phyloP scores from a whole-genome alignment of 2,888 invertebrate species.

The Allygus modestus region DNA sequence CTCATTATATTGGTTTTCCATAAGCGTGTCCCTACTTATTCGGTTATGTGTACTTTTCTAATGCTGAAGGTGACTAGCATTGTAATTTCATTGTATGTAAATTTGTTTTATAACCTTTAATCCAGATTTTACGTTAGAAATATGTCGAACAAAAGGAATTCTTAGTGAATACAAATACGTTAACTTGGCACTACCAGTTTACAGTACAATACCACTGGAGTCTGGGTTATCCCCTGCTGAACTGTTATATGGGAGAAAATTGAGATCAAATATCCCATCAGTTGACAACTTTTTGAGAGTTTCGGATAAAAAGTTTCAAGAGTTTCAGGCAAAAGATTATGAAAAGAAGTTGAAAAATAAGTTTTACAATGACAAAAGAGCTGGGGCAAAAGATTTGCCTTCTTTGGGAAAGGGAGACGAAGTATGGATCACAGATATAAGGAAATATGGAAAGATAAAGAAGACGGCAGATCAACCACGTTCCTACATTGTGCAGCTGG shows the following conservation, averaged over 20 bases:
- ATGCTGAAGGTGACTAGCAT: no score
- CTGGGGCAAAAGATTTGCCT: constrained; percentile 1
- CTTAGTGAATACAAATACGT: no score
- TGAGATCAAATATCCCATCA: constrained; percentile 7
- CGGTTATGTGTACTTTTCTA: no score
- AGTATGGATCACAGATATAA: constrained; percentile 1
- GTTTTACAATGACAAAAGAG: not conserved
- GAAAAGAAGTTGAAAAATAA: not conserved
- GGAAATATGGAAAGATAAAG: not conserved
- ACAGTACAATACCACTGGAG: constrained; percentile 18
- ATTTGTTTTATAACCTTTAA: no score
- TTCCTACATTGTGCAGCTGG: not conserved
- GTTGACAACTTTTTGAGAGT: constrained; percentile 8
- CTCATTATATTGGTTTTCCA: no score
- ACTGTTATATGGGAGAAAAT: constrained; percentile 45
- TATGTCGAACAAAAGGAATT: no score
- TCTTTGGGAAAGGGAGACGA: not conserved
- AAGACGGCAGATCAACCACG: not conserved
- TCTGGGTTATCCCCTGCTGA: constrained; percentile 44
- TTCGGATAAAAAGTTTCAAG: not conserved
- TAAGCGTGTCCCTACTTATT: no score
- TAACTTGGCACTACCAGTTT: constrained; percentile 47
- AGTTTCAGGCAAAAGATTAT: not conserved
- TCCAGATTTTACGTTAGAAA: no score
- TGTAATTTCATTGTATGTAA: no score